These are phyloP conservation scores for Reinhardtius hippoglossoides DNA, from an alignment of 2,113 vertebrate species.

Conservation along the genomic window DNA sequence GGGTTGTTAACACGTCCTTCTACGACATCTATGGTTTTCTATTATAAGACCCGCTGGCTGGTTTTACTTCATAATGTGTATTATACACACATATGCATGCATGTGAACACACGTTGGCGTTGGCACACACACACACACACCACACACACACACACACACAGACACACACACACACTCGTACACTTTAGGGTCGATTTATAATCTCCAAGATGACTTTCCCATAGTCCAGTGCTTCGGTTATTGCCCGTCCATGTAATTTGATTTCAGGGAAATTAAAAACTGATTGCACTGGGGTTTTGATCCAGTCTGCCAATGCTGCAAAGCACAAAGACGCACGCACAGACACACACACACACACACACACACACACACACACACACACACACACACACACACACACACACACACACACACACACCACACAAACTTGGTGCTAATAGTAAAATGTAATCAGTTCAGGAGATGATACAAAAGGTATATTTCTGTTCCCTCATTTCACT, in stretches of 20 bases:
- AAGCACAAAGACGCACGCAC: constrained; percentile 7
- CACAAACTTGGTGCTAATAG: neutral
- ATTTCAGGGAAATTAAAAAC: constrained; percentile 77
- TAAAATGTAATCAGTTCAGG: constrained; percentile 40
- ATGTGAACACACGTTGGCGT: neutral
- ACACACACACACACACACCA: neutral
- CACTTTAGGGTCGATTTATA: constrained; percentile 54
- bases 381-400: neutral
- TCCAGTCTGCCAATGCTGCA: constrained; percentile 33
- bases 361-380: constrained; percentile 4
- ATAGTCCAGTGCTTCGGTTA: constrained; percentile 60
- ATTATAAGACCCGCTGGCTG: neutral
- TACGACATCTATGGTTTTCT: neutral
- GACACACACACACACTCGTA: constrained; percentile 10
- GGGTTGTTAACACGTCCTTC: neutral
- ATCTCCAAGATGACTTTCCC: constrained; percentile 60
- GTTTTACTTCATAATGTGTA: neutral
- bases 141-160: constrained; percentile 1
- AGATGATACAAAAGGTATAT: constrained; percentile 32
- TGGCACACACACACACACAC: neutral
- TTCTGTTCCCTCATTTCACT: constrained; percentile 9
- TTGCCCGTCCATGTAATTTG: constrained; percentile 70
- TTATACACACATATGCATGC: neutral
- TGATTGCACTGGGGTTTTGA: constrained; percentile 64
- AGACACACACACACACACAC: neutral